These are phyloP conservation scores for Cantharis rustica DNA, from an alignment of 2,888 invertebrate genomes.

Conservation along the genomic window DNA sequence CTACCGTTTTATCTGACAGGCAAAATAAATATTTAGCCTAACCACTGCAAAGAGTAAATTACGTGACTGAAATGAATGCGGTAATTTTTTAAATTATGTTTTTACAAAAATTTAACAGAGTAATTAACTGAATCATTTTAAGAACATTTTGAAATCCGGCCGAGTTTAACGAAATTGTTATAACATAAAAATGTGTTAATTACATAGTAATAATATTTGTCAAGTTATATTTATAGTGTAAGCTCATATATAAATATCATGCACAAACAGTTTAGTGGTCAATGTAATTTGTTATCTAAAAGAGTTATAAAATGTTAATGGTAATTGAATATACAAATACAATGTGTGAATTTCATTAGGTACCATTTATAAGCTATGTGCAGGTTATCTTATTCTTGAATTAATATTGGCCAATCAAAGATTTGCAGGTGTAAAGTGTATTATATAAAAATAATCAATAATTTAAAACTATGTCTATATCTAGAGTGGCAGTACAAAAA, in stretches of 20 bases:
- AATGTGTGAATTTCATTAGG: background rate
- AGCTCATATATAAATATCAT: background rate
- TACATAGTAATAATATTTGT: background rate
- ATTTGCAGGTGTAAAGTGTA: slow-evolving; percentile 23
- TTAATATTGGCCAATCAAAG: slow-evolving; percentile 6
- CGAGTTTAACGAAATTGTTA: too few species aligned
- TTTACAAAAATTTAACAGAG: background rate
- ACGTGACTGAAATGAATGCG: slow-evolving; percentile 15
- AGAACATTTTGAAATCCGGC: too few species aligned
- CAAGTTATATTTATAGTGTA: too few species aligned
- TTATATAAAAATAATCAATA: slow-evolving; percentile 23
- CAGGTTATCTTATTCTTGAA: background rate
- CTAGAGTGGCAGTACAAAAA: slow-evolving; percentile 18
- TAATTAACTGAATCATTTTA: background rate
- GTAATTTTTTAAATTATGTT: slow-evolving; percentile 11
- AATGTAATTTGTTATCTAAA: background rate
- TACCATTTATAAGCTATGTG: background rate
- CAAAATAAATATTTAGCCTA: background rate
- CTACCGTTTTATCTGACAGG: background rate
- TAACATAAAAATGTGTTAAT: too few species aligned
- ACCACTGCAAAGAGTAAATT: background rate
- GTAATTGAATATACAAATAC: background rate
- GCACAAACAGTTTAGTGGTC: too few species aligned
- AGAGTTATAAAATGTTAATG: background rate
- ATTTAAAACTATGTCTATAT: background rate